Conservation (phyloP, 2,797 vertebrate genomes). For the Nannoperca obscura region DNA sequence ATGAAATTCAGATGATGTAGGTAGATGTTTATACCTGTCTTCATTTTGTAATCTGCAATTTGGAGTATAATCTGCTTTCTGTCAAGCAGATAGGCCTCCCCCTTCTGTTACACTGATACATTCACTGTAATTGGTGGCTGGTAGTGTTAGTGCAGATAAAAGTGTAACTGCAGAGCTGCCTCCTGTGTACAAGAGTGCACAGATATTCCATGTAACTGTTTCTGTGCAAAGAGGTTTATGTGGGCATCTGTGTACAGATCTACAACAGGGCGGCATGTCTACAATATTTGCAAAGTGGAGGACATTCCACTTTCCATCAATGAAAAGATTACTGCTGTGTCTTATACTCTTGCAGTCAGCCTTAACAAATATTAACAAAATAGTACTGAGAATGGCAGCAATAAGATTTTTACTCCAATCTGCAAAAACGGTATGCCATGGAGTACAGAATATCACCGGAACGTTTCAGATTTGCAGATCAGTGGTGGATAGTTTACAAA, state of each 20-base stretch:
- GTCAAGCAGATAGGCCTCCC: background rate
- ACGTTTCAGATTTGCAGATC: background rate
- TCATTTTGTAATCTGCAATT: constrained; percentile 20
- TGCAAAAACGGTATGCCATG: background rate
- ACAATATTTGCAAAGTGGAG: background rate
- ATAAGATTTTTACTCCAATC: background rate
- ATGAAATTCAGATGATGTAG: background rate
- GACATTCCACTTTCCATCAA: background rate
- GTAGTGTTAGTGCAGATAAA: constrained; percentile 11
- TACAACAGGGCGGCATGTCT: background rate
- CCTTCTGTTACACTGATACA: constrained; percentile 11
- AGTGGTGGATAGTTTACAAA: background rate
- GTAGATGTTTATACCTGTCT: constrained; percentile 17
- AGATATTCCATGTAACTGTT: constrained; percentile 8
- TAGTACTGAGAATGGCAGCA: background rate
- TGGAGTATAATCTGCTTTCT: constrained; percentile 14
- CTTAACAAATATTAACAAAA: background rate
- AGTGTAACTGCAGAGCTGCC: constrained; percentile 16
- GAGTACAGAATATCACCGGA: background rate
- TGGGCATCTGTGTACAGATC: constrained; percentile 4
- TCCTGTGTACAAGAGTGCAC: background rate
- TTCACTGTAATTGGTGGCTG: constrained; percentile 7
- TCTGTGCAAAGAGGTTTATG: background rate
- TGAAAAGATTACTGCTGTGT: background rate
- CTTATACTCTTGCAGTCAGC: background rate